Conservation (phyloP, 2,888 invertebrate genomes). For the Desoria tigrina region DNA sequence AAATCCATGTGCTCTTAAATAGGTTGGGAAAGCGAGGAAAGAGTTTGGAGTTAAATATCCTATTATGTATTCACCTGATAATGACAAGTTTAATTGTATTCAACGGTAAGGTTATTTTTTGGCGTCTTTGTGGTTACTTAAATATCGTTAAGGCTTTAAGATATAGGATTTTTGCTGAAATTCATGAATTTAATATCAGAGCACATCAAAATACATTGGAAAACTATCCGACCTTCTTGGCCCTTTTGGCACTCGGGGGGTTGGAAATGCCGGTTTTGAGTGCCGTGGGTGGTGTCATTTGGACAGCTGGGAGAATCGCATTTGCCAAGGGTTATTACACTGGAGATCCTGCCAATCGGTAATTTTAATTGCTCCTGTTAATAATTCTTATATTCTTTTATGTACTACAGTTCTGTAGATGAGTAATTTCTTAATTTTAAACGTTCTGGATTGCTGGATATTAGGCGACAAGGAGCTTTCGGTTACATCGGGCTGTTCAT, state of each 20-base stretch:
- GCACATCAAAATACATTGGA: conserved; percentile 54
- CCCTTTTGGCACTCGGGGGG: conserved; percentile 58
- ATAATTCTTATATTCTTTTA: too few species aligned
- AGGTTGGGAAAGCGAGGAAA: conserved; percentile 56
- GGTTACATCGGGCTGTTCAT: conserved; percentile 55
- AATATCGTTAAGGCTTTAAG: too few species aligned
- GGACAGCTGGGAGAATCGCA: conserved; percentile 57
- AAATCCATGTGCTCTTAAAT: conserved; percentile 8
- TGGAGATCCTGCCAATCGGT: conserved; percentile 51
- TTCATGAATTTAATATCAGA: conserved; percentile 17
- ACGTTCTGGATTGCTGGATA: not conserved
- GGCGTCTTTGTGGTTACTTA: too few species aligned
- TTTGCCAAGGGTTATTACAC: conserved; percentile 58
- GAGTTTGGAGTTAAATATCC: conserved; percentile 58
- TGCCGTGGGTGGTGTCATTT: conserved; percentile 58
- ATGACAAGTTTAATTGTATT: conserved; percentile 59
- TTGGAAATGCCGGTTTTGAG: conserved; percentile 58
- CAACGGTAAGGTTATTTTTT: conserved; percentile 54
- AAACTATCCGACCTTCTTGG: conserved; percentile 56
- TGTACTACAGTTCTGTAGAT: too few species aligned
- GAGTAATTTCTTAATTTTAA: not conserved
- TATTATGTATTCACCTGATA: conserved; percentile 58
- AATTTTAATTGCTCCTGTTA: not conserved
- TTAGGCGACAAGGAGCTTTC: conserved; percentile 55
- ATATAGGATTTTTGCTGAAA: too few species aligned